Percentiles rank a stretch among this genome's conserved stretches.
These are phyloP conservation scores for Pilophorus perplexus DNA, from an alignment of 2,888 invertebrate genomes.

Conservation along the genomic window DNA sequence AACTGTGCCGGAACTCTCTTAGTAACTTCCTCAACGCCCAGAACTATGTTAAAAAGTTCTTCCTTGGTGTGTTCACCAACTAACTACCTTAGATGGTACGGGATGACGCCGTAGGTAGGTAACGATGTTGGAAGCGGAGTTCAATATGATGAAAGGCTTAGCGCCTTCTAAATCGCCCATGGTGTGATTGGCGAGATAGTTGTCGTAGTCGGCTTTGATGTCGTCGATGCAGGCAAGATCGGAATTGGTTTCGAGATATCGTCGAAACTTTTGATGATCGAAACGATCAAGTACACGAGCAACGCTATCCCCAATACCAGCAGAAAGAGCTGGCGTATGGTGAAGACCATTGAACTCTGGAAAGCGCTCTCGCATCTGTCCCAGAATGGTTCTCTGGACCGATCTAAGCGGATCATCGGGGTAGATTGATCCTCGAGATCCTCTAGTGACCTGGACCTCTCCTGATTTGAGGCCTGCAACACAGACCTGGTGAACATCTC, in stretches of 20 bases:
- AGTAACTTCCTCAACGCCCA: no score
- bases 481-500: slow-evolving; percentile 9
- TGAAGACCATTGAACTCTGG: slow-evolving; percentile 10
- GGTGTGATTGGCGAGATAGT: not conserved
- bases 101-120: no score
- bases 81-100: no score
- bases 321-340: slow-evolving; percentile 8
- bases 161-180: not conserved
- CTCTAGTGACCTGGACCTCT: slow-evolving; percentile 8
- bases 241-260: not conserved
- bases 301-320: slow-evolving; percentile 12
- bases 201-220: not conserved
- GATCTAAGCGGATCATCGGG: slow-evolving; percentile 2
- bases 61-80: no score
- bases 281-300: slow-evolving; percentile 3
- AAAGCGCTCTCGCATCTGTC: not conserved
- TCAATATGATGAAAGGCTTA: not conserved
- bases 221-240: slow-evolving; percentile 1
- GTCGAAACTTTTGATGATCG: slow-evolving; percentile 7
- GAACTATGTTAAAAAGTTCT: no score
- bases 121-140: not conserved
- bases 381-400: not conserved
- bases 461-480: not conserved
- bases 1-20: no score
- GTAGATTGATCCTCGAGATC: not conserved